Evolutionary conservation across 2,888 invertebrate genomes (phyloP).

Genomic region (Theretra japonica): DNA sequence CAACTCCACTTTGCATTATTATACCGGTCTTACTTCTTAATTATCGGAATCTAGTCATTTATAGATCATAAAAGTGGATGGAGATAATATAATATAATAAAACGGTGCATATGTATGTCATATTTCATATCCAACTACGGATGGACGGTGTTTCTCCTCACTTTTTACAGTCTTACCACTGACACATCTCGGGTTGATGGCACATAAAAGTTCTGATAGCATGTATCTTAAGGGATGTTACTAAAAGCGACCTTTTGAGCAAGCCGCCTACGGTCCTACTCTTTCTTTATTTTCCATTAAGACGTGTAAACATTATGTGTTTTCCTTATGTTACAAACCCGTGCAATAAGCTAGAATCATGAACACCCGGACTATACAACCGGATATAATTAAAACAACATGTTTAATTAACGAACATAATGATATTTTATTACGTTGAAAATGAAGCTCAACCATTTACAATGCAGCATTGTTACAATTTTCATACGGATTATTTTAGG

Average conservation of each 20-base stretch:
- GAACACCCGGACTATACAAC: not conserved
- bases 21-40: not conserved
- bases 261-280: not conserved
- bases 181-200: not conserved
- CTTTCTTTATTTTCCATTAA: constrained; percentile 28
- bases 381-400: not conserved
- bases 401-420: not conserved
- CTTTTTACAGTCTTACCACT: not conserved
- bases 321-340: not conserved
- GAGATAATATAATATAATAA: not conserved
- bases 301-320: constrained; percentile 8
- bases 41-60: not conserved
- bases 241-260: constrained; percentile 7
- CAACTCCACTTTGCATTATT: not conserved
- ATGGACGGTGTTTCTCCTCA: not conserved
- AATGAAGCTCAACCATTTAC: not conserved
- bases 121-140: not conserved
- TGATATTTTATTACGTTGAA: not conserved
- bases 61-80: not conserved
- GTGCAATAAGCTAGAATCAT: not conserved
- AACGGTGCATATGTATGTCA: not conserved
- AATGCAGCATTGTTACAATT: not conserved
- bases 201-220: constrained; percentile 10
- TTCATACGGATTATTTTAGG: not conserved
- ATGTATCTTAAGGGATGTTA: not conserved